A percentile compares a stretch with the other conserved stretches of the same genome.
These are phyloP conservation scores for Trilocha varians DNA, from an alignment of 2,888 invertebrate genomes.

Conservation along the genomic window DNA sequence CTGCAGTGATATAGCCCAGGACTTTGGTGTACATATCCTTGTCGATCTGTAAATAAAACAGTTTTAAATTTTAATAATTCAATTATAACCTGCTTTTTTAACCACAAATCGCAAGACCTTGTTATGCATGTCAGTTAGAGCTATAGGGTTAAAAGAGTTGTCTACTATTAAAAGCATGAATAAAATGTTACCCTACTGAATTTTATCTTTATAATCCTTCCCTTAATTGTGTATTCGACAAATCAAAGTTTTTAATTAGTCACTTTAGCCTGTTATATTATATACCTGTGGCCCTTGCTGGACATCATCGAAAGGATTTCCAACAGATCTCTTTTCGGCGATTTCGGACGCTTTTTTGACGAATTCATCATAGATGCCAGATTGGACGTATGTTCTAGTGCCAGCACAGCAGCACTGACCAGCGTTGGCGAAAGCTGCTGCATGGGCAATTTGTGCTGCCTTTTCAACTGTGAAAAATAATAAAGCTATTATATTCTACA, in stretches of 20 bases:
- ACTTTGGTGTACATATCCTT: slow-evolving; percentile 84
- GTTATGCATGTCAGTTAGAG: no score
- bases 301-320: slow-evolving; percentile 84
- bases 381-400: slow-evolving; percentile 91
- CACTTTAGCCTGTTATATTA: no score
- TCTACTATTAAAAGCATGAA: no score
- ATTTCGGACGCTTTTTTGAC: slow-evolving; percentile 81
- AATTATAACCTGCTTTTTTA: no score
- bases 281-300: slow-evolving; percentile 92
- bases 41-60: slow-evolving; percentile 73
- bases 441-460: slow-evolving; percentile 58
- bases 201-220: no score
- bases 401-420: slow-evolving; percentile 78
- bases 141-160: no score
- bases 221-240: no score
- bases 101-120: no score
- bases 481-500: no score
- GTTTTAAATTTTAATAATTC: no score
- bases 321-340: slow-evolving; percentile 82
- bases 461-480: slow-evolving; percentile 45
- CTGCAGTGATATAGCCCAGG: slow-evolving; percentile 81
- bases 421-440: slow-evolving; percentile 55
- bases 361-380: slow-evolving; percentile 89
- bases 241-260: no score
- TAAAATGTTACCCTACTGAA: no score